Evolutionary conservation across 2,797 vertebrate species (phyloP).

Genomic region (Anguilla megastoma): DNA sequence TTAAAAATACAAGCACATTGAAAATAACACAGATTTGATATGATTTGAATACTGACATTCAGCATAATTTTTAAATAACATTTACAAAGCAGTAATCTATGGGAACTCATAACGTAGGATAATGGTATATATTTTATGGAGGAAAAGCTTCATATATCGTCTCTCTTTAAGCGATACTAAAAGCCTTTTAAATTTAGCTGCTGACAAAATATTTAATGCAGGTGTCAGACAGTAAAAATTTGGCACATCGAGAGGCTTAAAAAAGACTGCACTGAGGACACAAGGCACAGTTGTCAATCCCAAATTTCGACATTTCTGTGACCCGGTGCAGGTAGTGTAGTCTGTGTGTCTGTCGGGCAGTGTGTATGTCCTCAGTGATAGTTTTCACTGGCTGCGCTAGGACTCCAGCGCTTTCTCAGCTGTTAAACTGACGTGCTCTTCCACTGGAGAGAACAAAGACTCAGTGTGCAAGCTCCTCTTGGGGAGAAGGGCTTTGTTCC

Average conservation of each 20-base stretch:
- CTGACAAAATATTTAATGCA: slow-evolving; percentile 1
- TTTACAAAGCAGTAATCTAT: not conserved
- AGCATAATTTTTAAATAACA: not conserved
- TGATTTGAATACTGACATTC: not conserved
- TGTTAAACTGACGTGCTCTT: not conserved
- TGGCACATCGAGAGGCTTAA: not conserved
- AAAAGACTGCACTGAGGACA: not conserved
- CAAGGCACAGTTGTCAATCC: not conserved
- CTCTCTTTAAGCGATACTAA: not conserved
- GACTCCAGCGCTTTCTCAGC: slow-evolving; percentile 5
- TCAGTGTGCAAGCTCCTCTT: slow-evolving; percentile 2
- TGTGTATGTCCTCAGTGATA: not conserved
- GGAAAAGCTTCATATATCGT: not conserved
- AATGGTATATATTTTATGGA: not conserved
- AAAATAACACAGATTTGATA: not conserved
- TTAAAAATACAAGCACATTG: not conserved
- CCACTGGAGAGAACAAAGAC: not conserved
- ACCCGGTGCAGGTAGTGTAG: not conserved
- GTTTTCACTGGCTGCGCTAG: not conserved
- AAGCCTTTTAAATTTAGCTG: not conserved
- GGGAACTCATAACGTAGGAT: not conserved
- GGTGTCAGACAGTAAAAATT: not conserved
- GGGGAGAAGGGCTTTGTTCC: slow-evolving; percentile 2
- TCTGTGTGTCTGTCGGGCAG: not conserved
- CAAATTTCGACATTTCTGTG: not conserved